A percentile compares a stretch with the other conserved stretches of the same genome.
Conservation (phyloP, 2,888 invertebrate genomes). For the Eupithecia dodoneata region DNA sequence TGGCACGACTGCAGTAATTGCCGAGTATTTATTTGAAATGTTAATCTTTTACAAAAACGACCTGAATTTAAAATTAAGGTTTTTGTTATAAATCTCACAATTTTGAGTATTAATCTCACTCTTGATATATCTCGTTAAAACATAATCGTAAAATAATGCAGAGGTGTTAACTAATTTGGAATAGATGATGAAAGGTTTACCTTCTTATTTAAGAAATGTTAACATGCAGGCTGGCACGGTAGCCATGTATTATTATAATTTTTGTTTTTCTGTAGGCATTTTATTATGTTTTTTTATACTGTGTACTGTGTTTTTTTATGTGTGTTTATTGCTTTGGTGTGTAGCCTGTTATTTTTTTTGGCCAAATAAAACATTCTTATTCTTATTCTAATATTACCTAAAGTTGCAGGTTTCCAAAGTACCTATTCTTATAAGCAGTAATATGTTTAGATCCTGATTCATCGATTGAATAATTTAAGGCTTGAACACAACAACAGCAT, state of each 20-base stretch:
- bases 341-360: no score
- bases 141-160: neutral
- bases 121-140: neutral
- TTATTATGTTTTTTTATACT: no score
- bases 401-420: neutral
- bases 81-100: neutral
- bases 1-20: constrained; percentile 38
- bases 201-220: neutral
- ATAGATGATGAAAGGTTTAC: neutral
- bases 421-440: neutral
- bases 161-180: no score
- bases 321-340: no score
- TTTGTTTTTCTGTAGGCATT: no score
- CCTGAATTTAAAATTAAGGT: neutral
- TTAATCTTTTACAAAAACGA: constrained; percentile 15
- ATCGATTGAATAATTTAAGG: neutral
- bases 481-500: neutral
- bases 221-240: no score
- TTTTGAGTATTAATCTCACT: neutral
- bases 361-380: no score
- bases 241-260: no score
- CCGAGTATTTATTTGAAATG: constrained; percentile 19
- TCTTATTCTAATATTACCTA: no score
- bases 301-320: no score
- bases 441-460: neutral